Percentiles rank a stretch among this genome's conserved stretches.
Conservation (phyloP, 2,113 vertebrate genomes). For the Opisthocomus hoazin region DNA sequence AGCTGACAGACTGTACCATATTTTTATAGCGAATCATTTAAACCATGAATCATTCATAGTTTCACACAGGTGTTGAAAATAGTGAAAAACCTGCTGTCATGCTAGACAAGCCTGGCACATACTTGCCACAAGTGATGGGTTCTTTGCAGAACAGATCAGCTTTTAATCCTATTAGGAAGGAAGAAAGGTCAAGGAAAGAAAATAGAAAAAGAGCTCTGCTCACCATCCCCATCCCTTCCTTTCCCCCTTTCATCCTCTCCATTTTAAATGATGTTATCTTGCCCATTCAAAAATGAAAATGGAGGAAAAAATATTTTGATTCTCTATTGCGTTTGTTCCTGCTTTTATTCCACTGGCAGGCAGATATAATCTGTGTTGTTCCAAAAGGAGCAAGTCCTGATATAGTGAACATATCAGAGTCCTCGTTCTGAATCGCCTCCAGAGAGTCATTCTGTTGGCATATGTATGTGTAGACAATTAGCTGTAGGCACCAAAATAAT, state of each 20-base stretch:
- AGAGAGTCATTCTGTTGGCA: neutral
- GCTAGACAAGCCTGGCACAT: slow-evolving; percentile 26
- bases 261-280: neutral
- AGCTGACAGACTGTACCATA: slow-evolving; percentile 26
- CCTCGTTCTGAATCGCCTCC: neutral
- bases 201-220: neutral
- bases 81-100: slow-evolving; percentile 17
- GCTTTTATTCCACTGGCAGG: neutral
- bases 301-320: neutral
- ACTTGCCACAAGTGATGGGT: neutral
- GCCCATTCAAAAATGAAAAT: neutral
- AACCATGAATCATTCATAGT: slow-evolving; percentile 49
- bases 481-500: neutral
- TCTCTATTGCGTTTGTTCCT: neutral
- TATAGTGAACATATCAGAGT: neutral
- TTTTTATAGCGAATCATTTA: slow-evolving; percentile 57
- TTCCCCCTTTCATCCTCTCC: neutral
- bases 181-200: neutral
- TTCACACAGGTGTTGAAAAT: slow-evolving; percentile 51
- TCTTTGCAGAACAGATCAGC: neutral
- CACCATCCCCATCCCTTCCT: neutral
- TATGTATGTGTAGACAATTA: slow-evolving; percentile 6
- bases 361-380: neutral
- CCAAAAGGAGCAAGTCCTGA: neutral
- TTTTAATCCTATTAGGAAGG: neutral